Base-by-base conservation (phyloP, 1,140 invertebrate genomes). In the Platorchestia sp. region DNA sequence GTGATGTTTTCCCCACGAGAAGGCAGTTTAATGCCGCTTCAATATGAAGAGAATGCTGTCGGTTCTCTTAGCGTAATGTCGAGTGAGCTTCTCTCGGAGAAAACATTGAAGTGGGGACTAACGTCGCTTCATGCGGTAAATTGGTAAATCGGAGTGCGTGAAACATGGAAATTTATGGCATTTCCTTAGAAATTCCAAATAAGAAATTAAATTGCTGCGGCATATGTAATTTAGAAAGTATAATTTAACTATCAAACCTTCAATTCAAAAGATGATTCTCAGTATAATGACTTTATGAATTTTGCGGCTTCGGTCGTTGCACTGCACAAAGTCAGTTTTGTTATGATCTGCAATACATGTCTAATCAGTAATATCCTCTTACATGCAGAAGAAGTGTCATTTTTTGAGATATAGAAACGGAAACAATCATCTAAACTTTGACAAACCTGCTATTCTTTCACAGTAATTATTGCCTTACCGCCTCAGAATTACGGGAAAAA, bases 1-100 rank as follows among this genome's bases (percentile, higher is more conserved):
- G 91, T 93, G 91, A 93, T 93, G 91, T 93, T 93, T 93, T 93
- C 45, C 40, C 43, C 91, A 44, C 36, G 36, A 93, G 91, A 93
- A 44, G 91, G 44, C 91, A 45, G 36, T 93, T 93, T 93, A 93
- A 93, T 93, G 45, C 45, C 91, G 45, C 43, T 47, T 45, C 43
- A 45, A 93, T 93, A n/a, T 44, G 45, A 47, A 93, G 91, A 93
- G 45, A 93, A 93, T 45, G 91, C 91, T 93, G 45, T 45, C 45
- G 91, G 91, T 44, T 93, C 91, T 27, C 45, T 45, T n/a, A 93
- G 91, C 44, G 7, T 93, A 93, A 93, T 93, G 91, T 40, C 40
- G 45, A 90, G 87, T 42, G 45, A 47, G 91, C 91, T 93, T 93
- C 91, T 93, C 44, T 93, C 3, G 91, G 10, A 42, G 91, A 93